These are phyloP conservation scores for Porites australiensis DNA, from an alignment of 64 coral and sea anemone species.

Conservation along the genomic window DNA sequence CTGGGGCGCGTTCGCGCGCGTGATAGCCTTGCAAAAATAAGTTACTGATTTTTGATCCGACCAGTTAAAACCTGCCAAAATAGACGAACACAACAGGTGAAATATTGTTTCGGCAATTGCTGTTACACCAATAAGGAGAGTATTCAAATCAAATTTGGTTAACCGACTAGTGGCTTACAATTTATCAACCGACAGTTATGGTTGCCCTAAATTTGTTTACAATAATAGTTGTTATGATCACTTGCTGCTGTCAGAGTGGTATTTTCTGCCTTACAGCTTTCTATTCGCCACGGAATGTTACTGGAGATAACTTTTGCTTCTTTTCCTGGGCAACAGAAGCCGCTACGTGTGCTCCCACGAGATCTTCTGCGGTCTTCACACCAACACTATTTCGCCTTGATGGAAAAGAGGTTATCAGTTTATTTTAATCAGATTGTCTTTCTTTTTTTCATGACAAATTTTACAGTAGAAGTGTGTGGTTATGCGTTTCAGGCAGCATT, in stretches of 20 bases:
- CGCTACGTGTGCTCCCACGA: not conserved
- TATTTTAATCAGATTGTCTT: not conserved
- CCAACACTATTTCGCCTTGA: not conserved
- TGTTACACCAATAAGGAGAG: not conserved
- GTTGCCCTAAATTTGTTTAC: not conserved
- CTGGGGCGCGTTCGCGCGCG: too few relatives aligned
- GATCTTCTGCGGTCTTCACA: too few relatives aligned
- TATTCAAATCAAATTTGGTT: too few relatives aligned
- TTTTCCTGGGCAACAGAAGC: not conserved
- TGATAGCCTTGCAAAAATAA: not conserved
- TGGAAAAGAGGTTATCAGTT: constrained; percentile 34
- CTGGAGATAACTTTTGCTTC: not conserved
- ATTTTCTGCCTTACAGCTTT: not conserved
- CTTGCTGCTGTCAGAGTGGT: not conserved
- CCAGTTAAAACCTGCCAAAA: not conserved
- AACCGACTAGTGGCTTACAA: not conserved
- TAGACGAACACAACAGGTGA: constrained; percentile 6
- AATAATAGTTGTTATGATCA: not conserved
- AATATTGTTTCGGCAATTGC: not conserved
- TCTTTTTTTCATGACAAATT: not conserved
- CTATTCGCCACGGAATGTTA: not conserved
- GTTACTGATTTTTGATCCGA: not conserved
- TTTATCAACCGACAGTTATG: not conserved
- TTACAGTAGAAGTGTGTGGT: too few relatives aligned
- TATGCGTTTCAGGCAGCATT: too few relatives aligned